Evolutionary conservation across 2,797 vertebrate genomes (phyloP), one percentile per base, ranked within the genome.

Genomic region (Lutjanus campechanus): DNA sequence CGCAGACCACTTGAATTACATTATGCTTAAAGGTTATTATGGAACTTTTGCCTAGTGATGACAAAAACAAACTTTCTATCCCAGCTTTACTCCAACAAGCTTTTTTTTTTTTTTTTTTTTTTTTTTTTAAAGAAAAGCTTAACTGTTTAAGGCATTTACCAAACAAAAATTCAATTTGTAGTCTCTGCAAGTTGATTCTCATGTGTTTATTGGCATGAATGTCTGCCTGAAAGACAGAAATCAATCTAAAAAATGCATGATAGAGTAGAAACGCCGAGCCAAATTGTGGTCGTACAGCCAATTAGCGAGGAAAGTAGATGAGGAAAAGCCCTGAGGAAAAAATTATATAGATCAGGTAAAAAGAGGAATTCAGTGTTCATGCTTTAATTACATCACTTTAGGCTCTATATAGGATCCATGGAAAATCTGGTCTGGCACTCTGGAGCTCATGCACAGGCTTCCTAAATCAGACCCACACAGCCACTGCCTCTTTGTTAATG

Each of bases 401-500:
- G 66, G 36, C 46, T 72, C 46, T n/a, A n/a, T 36, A 78, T 11
- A 40, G 51, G 49, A 75, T 76, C 53, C 19, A 50, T 58, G 61
- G 56, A 56, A 77, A 76, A 25, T 8, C 36, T 36, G 63, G 12
- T 60, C 56, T 43, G 54, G 59, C 67, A 11, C 16, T 36, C 29
- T 65, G 54, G 59, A 59, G 72, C 73, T 85, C 36, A 36, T 74
- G 50, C 70, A 55, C 43, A 47, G 16, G 25, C 56, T 69, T 70
- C 71, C 50, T 67, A 80, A 71, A 82, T 79, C 58, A 77, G 68
- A 82, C 40, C 63, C 77, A 79, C 67, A 73, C 73, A 83, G 76
- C 56, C 55, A 54, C 76, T 29, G 77, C 77, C 70, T 87, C 58
- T 84, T 69, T 85, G 83, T 87, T 82, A 87, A 83, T 87, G 82